Base-by-base conservation (phyloP, 2,113 vertebrate species). In the Lepidothrix coronata region DNA sequence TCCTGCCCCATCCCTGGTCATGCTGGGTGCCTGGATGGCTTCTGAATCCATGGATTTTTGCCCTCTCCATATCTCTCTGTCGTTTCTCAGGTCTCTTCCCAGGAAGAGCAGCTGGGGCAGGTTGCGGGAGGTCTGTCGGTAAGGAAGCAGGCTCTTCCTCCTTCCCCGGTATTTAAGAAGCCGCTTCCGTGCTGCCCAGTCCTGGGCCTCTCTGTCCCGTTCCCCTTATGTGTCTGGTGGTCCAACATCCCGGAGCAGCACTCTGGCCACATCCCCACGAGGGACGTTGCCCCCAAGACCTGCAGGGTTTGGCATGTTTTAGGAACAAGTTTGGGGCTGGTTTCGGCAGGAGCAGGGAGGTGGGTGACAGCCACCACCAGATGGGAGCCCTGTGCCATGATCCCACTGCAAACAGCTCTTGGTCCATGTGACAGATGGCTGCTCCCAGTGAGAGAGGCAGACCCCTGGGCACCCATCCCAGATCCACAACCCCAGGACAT, bases 71-170 rank as follows among this genome's bases (percentile, higher is more conserved):
- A 17, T 33, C 65, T 85, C 0, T 0, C 57, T 83, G 91, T 79
- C 77, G 33, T 41, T 91, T 76, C 72, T 82, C 21, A 2, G 76
- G 85, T 94, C 78, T 93, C 87, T 95, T 66, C 93, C 93, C 91
- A 93, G 96, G 95, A 96, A 96, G 91, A 93, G 91, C 78, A 52
- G 72, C 89, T 31, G 59, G 74, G 82, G 78, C 91, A 96, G 91
- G 91, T 96, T 96, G 88, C 22, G 0, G 95, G 89, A 94, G 93
- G 89, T 79, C 93, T 91, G 71, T 85, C 2, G 54, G 78, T 0
- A 9, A 95, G 95, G 95, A 97, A 97, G 88, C 82, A 89, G 94
- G 67, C 88, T 96, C 94, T 97, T 97, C 96, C 95, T 97, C 82
- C 82, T 95, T 90, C 76, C 91, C 88, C 8, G 17, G 20, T 75